Conservation (phyloP, 2,888 invertebrate genomes). For the Andrena bucephala region DNA sequence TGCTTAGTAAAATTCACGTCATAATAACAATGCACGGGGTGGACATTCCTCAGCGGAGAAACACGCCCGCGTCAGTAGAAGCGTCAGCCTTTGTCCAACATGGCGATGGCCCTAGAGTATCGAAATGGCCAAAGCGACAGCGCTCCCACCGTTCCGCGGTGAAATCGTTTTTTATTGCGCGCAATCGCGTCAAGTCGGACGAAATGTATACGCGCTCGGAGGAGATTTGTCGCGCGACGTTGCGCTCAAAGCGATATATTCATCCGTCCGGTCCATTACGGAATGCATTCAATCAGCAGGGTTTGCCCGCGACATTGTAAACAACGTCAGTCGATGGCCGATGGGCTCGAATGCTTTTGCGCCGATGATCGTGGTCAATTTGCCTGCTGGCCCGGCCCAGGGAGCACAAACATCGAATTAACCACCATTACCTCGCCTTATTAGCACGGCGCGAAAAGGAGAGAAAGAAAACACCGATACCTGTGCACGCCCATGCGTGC, state of each 20-base stretch:
- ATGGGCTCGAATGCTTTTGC: conserved; percentile 45
- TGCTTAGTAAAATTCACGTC: too few species aligned
- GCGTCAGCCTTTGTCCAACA: too few species aligned
- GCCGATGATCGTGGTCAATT: conserved; percentile 59
- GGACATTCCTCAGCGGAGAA: too few species aligned
- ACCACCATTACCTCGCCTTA: conserved; percentile 42
- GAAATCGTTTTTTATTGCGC: background rate
- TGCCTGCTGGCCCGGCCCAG: conserved; percentile 46
- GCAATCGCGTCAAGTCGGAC: background rate
- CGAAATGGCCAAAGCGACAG: too few species aligned
- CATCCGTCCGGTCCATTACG: conserved; percentile 53
- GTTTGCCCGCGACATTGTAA: conserved; percentile 58
- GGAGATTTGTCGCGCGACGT: conserved; percentile 45
- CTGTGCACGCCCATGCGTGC: background rate
- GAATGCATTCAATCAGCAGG: conserved; percentile 57
- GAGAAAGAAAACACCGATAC: background rate
- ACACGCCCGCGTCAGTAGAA: too few species aligned
- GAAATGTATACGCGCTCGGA: background rate
- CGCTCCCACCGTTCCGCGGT: too few species aligned
- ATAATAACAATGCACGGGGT: too few species aligned
- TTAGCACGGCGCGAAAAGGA: conserved; percentile 4
- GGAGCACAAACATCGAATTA: conserved; percentile 53
- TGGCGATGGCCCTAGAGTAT: too few species aligned
- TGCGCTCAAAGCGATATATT: conserved; percentile 36
- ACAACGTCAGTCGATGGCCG: conserved; percentile 44